phyloP scores from a whole-genome alignment of 2,888 invertebrate genomes.

The Rhogogaster chlorosoma region DNA sequence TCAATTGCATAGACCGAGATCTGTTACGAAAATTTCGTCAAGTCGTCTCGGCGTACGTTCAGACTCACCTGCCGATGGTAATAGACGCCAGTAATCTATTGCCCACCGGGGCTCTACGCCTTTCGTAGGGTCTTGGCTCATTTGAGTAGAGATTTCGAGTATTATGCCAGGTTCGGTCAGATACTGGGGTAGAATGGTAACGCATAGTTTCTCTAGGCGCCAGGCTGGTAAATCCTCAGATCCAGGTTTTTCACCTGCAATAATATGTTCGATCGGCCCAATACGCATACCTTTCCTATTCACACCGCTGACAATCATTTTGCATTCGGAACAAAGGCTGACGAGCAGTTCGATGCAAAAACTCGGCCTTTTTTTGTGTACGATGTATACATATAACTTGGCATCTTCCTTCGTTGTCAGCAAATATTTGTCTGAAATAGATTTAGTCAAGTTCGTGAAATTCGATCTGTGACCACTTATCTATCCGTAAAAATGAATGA shows the following conservation, averaged over 20 bases:
- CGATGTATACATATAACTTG: neutral
- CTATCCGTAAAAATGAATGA: no score
- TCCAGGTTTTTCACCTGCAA: neutral
- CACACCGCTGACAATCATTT: constrained; percentile 54
- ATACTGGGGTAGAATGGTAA: neutral
- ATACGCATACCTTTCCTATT: neutral
- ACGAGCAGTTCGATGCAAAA: constrained; percentile 63
- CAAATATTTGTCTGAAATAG: neutral
- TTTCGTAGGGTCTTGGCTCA: neutral
- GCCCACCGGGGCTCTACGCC: constrained; percentile 57
- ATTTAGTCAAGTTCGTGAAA: neutral
- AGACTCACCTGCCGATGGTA: constrained; percentile 52
- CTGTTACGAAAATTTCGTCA: neutral
- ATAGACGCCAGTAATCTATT: constrained; percentile 59
- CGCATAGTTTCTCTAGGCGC: constrained; percentile 55
- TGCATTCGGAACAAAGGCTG: constrained; percentile 62
- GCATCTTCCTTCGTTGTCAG: neutral
- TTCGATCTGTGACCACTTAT: no score
- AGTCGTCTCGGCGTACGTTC: neutral
- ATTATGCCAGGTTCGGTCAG: neutral
- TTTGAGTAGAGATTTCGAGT: neutral
- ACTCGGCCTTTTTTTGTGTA: neutral
- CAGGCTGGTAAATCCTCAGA: constrained; percentile 57
- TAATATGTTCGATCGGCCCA: neutral
- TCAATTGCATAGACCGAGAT: neutral